Base-by-base conservation (phyloP, 2,888 invertebrate genomes). In the Mayetiola destructor region DNA sequence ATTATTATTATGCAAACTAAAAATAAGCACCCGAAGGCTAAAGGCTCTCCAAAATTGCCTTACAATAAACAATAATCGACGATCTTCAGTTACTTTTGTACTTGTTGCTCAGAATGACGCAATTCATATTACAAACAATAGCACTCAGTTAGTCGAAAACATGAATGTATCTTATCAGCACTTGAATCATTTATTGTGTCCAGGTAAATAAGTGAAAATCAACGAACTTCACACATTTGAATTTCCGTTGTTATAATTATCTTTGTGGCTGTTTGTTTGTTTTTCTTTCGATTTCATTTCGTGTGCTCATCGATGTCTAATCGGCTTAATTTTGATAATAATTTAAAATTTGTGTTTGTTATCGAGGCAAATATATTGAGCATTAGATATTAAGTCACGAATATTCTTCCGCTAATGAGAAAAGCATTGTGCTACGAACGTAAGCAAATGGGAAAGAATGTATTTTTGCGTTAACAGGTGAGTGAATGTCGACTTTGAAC, bases 161-260 rank as follows among this genome's bases (percentile, higher is more conserved):
- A 23, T 5, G 9, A 27, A 48, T 27, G 27, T 48, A 48, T 48
- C 48, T 48, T 48, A 48, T 48, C 48, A 48, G 6, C 20, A 27
- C 4, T 3, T 10, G 3, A 27, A 27, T 27, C 27, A 2, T 27
- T 2, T 27, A 48, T 32, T n/a, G 5, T n/a, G 4, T n/a, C 48
- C 9, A 48, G 27, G 48, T 12, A 27, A 27, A 48, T 48, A n/a
- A 18, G 5, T 27, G 18, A 16, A 48, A 23, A 48, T n/a, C 27
- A 48, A 48, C n/a, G n/a, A n/a, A n/a, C 14, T 27, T 5, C 4
- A n/a, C 27, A 8, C 23, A 21, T 27, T 27, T 27, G 27, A 48
- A 48, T 48, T 48, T 48, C 48, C 48, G 27, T 5, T 23, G 42
- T 27, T n/a, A n/a, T n/a, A n/a, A n/a, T n/a, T n/a, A n/a, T n/a